These are phyloP conservation scores for Chironomus riparius DNA, from an alignment of 2,888 invertebrate species.

Conservation along the genomic window DNA sequence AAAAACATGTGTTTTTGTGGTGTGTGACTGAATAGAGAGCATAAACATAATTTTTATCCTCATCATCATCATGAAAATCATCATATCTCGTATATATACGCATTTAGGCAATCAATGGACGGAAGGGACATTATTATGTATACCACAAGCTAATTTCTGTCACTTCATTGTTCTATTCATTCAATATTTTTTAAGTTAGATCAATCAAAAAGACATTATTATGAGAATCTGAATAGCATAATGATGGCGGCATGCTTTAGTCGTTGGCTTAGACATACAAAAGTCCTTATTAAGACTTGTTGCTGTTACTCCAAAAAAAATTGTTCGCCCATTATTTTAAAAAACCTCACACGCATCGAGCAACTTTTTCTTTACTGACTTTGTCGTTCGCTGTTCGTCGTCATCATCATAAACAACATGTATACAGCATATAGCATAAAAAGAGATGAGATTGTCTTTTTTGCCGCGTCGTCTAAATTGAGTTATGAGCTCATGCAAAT, in stretches of 20 bases:
- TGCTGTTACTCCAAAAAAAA: not conserved
- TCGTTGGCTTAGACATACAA: not conserved
- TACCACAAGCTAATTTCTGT: not conserved
- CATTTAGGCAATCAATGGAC: not conserved
- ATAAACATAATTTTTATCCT: not conserved
- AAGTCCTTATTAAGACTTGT: not conserved
- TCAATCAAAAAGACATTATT: constrained; percentile 9
- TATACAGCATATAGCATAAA: not conserved
- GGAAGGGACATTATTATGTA: not conserved
- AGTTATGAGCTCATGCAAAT: constrained; percentile 16
- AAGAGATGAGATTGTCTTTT: not conserved
- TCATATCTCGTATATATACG: not conserved
- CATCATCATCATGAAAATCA: not conserved
- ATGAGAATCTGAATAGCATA: not conserved
- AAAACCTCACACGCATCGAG: not conserved
- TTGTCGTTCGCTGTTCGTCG: not conserved
- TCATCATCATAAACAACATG: not conserved
- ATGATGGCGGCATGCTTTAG: not conserved
- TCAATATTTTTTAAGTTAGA: not conserved
- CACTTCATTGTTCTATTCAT: not conserved
- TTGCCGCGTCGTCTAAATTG: not conserved
- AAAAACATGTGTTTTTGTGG: not conserved
- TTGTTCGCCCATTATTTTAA: not conserved
- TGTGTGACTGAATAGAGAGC: not conserved
- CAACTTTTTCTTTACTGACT: not conserved